Percentiles rank a stretch among this genome's conserved stretches.
These are phyloP conservation scores for Eupithecia inturbata DNA, from an alignment of 2,888 invertebrate species.

Conservation along the genomic window DNA sequence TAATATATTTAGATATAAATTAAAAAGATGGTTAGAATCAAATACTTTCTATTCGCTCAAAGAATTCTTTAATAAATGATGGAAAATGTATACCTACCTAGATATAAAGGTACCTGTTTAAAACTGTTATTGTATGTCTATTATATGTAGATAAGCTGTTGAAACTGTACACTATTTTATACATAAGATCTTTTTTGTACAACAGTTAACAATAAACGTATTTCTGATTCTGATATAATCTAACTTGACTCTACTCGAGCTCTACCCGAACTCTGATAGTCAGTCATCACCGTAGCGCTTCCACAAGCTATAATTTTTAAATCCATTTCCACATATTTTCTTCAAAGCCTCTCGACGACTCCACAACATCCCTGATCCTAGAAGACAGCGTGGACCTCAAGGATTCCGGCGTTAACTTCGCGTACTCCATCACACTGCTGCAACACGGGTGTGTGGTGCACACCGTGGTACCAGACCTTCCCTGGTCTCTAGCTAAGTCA, in stretches of 20 bases:
- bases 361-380: conserved; percentile 79
- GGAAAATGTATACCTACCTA: no score
- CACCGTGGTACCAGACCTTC: conserved; percentile 91
- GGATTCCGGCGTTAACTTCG: conserved; percentile 90
- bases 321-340: background rate
- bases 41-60: no score
- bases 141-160: no score
- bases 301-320: background rate
- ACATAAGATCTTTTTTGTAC: no score
- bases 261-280: background rate
- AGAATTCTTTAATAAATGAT: no score
- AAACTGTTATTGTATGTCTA: no score
- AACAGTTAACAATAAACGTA: no score
- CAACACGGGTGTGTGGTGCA: conserved; percentile 94
- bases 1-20: no score
- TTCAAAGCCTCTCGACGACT: conserved; percentile 83
- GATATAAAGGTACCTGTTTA: no score
- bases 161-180: no score
- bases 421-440: conserved; percentile 91
- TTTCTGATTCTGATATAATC: no score
- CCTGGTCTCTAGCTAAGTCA: conserved; percentile 90
- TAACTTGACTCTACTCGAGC: conserved; percentile 1
- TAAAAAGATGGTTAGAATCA: no score
- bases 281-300: background rate
- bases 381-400: conserved; percentile 83